Conservation (phyloP, 2,113 vertebrate species). For the Vulpes ferrilata region DNA sequence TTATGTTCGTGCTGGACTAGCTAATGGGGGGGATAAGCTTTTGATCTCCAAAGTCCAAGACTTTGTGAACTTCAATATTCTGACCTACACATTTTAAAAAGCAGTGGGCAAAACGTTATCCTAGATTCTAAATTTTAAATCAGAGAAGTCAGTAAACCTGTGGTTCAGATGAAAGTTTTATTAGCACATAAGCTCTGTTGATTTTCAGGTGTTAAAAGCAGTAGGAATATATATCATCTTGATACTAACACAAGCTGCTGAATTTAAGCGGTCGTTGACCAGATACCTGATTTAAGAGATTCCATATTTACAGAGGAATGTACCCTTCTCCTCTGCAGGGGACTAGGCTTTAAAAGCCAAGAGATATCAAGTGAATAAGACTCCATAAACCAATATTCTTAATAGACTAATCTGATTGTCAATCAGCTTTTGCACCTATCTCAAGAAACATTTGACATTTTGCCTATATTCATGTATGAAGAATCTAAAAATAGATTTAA, state of each 20-base stretch:
- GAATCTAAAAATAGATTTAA: slow-evolving; percentile 84
- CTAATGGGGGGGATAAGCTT: slow-evolving; percentile 52
- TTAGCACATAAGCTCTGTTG: slow-evolving; percentile 26
- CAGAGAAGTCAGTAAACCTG: slow-evolving; percentile 53
- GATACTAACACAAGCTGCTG: slow-evolving; percentile 67
- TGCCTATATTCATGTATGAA: slow-evolving; percentile 81
- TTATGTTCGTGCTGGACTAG: slow-evolving; percentile 67
- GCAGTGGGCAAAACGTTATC: slow-evolving; percentile 1
- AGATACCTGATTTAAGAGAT: slow-evolving; percentile 56
- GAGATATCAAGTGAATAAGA: slow-evolving; percentile 70
- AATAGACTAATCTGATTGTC: slow-evolving; percentile 80
- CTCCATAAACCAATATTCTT: slow-evolving; percentile 79
- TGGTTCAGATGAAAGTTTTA: slow-evolving; percentile 53
- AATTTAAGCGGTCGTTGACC: slow-evolving; percentile 52
- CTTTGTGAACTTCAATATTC: slow-evolving; percentile 24
- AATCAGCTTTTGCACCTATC: slow-evolving; percentile 79
- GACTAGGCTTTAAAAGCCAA: slow-evolving; percentile 59
- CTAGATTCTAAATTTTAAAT: slow-evolving; percentile 62
- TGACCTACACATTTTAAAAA: slow-evolving; percentile 18
- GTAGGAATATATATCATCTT: slow-evolving; percentile 57
- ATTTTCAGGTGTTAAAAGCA: slow-evolving; percentile 42
- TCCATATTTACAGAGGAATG: slow-evolving; percentile 23
- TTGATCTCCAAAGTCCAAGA: slow-evolving; percentile 51
- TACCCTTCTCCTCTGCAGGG: slow-evolving; percentile 65
- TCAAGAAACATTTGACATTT: slow-evolving; percentile 81